Conservation (phyloP, 1,140 invertebrate species). For the Tetramorium parvispinum region DNA sequence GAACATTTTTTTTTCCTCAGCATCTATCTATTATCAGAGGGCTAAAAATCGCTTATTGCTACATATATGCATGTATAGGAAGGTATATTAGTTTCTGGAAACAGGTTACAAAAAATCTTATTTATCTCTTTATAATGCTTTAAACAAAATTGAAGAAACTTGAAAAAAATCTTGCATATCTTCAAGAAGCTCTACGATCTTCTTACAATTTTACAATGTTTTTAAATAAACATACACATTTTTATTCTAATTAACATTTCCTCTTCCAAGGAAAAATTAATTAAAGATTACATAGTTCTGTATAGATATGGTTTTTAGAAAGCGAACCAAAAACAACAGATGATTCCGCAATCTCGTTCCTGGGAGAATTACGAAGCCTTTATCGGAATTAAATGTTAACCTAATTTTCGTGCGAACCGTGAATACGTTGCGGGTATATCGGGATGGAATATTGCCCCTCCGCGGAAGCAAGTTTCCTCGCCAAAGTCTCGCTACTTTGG, state of each 20-base stretch:
- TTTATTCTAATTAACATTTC: not conserved
- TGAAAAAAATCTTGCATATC: not conserved
- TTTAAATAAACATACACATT: not conserved
- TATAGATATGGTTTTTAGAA: not conserved
- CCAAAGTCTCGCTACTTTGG: slow-evolving; percentile 53
- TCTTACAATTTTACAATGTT: not conserved
- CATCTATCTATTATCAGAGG: not conserved
- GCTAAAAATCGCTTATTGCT: slow-evolving; percentile 14
- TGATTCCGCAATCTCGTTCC: not conserved
- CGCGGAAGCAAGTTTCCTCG: slow-evolving; percentile 4
- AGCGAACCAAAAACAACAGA: not conserved
- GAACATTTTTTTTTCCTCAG: not conserved
- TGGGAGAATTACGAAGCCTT: slow-evolving; percentile 17
- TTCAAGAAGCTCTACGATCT: not conserved
- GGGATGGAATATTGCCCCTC: slow-evolving; percentile 26
- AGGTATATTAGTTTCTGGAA: not conserved
- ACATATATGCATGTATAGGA: not conserved
- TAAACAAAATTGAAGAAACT: slow-evolving; percentile 2
- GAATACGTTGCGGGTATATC: slow-evolving; percentile 33
- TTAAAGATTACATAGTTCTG: not conserved
- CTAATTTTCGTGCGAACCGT: slow-evolving; percentile 32
- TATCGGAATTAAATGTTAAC: slow-evolving; percentile 53
- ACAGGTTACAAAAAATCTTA: not conserved
- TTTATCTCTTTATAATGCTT: not conserved
- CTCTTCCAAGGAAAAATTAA: not conserved